Percentiles rank a stretch among this genome's conserved stretches.
These are phyloP conservation scores for Donacobius atricapilla DNA, from an alignment of 2,113 vertebrate species.

Conservation along the genomic window DNA sequence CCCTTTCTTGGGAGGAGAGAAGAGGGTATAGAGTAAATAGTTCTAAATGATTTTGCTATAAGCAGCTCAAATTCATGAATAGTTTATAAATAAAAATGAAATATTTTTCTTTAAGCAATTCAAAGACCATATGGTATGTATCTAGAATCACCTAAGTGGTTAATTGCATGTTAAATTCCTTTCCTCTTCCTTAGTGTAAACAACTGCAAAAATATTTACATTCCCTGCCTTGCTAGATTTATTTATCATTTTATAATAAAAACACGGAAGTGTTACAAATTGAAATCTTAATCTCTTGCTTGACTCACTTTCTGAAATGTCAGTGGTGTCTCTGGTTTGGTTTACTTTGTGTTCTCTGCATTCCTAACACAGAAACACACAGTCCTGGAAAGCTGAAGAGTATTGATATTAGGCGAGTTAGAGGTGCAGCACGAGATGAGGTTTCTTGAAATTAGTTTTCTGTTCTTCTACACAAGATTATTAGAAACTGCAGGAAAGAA, in stretches of 20 bases:
- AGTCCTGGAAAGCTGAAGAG: background rate
- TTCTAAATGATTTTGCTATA: background rate
- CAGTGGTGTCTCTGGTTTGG: slow-evolving; percentile 12
- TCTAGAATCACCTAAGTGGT: slow-evolving; percentile 77
- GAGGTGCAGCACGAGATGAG: background rate
- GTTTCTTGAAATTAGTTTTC: slow-evolving; percentile 6
- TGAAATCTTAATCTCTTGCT: slow-evolving; percentile 73
- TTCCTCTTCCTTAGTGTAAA: slow-evolving; percentile 76
- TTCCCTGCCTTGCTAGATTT: slow-evolving; percentile 73
- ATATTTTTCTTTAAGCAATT: slow-evolving; percentile 38
- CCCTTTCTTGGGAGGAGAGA: background rate
- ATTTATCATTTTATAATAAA: slow-evolving; percentile 78
- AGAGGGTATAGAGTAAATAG: background rate
- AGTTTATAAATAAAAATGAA: slow-evolving; percentile 19
- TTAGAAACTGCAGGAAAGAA: slow-evolving; percentile 2
- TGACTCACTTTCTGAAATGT: slow-evolving; percentile 71
- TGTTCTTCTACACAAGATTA: slow-evolving; percentile 12
- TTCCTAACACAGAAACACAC: background rate
- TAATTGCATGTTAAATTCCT: slow-evolving; percentile 82
- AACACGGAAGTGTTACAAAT: slow-evolving; percentile 79
- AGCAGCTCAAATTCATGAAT: background rate
- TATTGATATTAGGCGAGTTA: background rate
- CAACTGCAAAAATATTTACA: slow-evolving; percentile 79
- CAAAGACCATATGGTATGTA: slow-evolving; percentile 70
- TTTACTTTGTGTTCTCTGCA: slow-evolving; percentile 48